Percentiles rank a stretch among this genome's conserved stretches.
These are phyloP conservation scores for Phasia obesa DNA, from an alignment of 2,888 invertebrate genomes.

Conservation along the genomic window DNA sequence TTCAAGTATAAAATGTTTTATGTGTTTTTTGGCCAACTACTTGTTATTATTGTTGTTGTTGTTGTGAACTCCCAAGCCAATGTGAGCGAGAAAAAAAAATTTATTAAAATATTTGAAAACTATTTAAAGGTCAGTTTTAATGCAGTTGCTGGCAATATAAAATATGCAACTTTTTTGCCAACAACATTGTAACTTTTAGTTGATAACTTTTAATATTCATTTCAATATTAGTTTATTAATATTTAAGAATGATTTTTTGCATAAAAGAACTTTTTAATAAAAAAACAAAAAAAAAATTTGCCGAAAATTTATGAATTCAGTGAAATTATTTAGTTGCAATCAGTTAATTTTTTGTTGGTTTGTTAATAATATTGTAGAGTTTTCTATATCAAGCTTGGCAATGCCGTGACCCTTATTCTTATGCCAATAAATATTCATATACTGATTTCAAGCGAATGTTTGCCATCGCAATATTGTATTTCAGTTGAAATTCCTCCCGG, in stretches of 20 bases:
- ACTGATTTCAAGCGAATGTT: too few species aligned
- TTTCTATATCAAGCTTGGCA: too few species aligned
- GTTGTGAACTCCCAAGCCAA: slow-evolving; percentile 18
- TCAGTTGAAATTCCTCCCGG: too few species aligned
- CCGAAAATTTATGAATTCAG: neutral
- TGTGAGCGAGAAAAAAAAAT: slow-evolving; percentile 39
- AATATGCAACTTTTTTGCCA: slow-evolving; percentile 24
- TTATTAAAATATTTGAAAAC: slow-evolving; percentile 56
- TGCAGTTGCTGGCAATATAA: slow-evolving; percentile 55
- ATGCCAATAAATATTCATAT: too few species aligned
- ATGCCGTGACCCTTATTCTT: too few species aligned
- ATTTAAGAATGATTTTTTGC: neutral
- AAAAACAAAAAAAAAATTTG: neutral
- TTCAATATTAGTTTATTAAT: slow-evolving; percentile 15
- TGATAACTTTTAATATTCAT: slow-evolving; percentile 27
- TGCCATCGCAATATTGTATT: too few species aligned
- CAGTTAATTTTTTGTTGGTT: too few species aligned
- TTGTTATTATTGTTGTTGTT: too few species aligned
- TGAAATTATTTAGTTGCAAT: too few species aligned
- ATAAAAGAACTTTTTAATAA: neutral
- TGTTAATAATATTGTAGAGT: too few species aligned
- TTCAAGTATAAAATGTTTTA: slow-evolving; percentile 43
- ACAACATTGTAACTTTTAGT: slow-evolving; percentile 10
- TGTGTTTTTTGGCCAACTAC: slow-evolving; percentile 30
- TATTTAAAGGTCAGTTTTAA: slow-evolving; percentile 69